phyloP scores from a whole-genome alignment of 2,113 vertebrate genomes.

The Puma concolor region DNA sequence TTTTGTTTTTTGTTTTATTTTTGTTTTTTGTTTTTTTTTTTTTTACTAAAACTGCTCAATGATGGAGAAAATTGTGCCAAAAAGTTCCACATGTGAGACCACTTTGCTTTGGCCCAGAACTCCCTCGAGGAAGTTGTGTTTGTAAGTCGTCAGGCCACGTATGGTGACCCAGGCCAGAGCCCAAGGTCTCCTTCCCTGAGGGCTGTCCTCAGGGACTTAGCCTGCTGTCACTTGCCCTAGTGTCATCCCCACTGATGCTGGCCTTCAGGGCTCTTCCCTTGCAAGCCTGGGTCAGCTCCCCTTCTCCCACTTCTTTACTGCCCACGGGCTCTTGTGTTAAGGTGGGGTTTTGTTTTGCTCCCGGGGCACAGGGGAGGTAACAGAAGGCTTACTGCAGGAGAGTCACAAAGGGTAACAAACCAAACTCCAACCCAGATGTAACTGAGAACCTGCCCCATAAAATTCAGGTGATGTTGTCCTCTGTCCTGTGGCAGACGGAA shows the following conservation, averaged over 20 bases:
- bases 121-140: neutral
- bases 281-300: neutral
- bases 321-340: neutral
- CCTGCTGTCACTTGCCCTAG: neutral
- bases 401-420: neutral
- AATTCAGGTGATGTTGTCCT: neutral
- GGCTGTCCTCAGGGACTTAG: neutral
- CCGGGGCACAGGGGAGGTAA: neutral
- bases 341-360: neutral
- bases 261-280: neutral
- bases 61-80: neutral
- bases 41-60: neutral
- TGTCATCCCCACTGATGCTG: no score
- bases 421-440: no score
- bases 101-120: neutral
- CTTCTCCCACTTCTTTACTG: neutral
- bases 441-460: neutral
- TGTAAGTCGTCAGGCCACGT: no score
- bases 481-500: fast-evolving
- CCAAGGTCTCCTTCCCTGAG: neutral
- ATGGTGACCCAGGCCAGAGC: neutral
- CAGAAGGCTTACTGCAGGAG: neutral
- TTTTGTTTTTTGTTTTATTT: neutral
- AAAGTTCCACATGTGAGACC: neutral
- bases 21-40: no score